Conservation (phyloP, 2,888 invertebrate genomes). For the Therioaphis trifolii region DNA sequence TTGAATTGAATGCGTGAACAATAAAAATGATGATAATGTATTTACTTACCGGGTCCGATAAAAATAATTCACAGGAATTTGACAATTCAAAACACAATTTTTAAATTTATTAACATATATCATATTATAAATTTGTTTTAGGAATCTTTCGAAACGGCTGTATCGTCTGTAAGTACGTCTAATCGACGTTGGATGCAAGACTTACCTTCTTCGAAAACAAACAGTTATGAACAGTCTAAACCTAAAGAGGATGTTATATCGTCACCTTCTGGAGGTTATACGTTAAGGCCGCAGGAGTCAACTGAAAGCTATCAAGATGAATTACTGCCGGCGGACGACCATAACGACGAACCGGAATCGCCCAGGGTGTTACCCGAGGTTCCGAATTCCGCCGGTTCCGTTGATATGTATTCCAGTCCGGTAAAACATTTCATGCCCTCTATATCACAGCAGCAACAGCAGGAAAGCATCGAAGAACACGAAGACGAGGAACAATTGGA, state of each 20-base stretch:
- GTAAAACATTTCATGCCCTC: constrained; percentile 25
- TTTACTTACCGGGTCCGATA: no score
- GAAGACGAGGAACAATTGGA: constrained; percentile 61
- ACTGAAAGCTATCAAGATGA: constrained; percentile 71
- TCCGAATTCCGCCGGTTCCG: neutral
- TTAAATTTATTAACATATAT: no score
- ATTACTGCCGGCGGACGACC: constrained; percentile 55
- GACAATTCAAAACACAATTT: no score
- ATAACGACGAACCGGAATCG: constrained; percentile 37
- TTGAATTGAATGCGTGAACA: no score
- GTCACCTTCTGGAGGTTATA: constrained; percentile 16
- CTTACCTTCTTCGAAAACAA: neutral
- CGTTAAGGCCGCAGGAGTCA: constrained; percentile 69
- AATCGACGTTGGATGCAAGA: constrained; percentile 60
- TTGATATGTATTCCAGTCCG: constrained; percentile 34
- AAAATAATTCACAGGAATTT: no score
- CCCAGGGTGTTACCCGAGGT: constrained; percentile 53
- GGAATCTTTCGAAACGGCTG: constrained; percentile 72
- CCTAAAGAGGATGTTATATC: constrained; percentile 32
- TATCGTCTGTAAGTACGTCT: constrained; percentile 70
- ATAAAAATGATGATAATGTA: no score
- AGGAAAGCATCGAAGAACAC: constrained; percentile 50
- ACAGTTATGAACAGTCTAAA: constrained; percentile 52
- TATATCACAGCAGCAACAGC: constrained; percentile 66
- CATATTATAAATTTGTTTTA: no score